These are phyloP conservation scores for Riparia riparia DNA, from an alignment of 2,113 vertebrate species.

Conservation along the genomic window DNA sequence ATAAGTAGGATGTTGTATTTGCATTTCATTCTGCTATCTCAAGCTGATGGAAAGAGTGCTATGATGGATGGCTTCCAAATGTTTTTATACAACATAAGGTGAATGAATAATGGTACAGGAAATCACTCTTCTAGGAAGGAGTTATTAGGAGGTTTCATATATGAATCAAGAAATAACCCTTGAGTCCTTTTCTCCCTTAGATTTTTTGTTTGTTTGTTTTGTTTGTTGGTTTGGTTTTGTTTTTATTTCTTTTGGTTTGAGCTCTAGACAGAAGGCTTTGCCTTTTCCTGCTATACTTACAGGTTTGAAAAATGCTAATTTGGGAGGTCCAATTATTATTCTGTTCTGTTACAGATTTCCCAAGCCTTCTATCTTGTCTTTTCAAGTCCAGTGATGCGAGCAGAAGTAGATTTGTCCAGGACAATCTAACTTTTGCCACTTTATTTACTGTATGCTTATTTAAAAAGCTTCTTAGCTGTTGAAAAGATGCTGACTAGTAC, in stretches of 20 bases:
- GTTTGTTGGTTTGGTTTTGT: not conserved
- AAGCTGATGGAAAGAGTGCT: not conserved
- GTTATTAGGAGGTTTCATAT: not conserved
- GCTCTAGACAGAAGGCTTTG: not conserved
- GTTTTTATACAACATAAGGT: not conserved
- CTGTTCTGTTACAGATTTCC: not conserved
- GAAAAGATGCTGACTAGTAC: not conserved
- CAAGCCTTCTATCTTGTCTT: not conserved
- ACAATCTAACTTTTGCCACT: not conserved
- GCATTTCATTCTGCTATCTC: constrained; percentile 10
- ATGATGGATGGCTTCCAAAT: not conserved
- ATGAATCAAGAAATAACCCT: not conserved
- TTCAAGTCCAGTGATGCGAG: not conserved
- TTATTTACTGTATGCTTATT: not conserved
- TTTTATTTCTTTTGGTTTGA: not conserved
- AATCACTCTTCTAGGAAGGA: not conserved
- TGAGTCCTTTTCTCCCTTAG: not conserved
- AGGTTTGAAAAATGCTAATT: not conserved
- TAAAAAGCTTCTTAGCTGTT: not conserved
- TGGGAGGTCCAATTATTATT: not conserved
- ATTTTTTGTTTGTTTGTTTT: not conserved
- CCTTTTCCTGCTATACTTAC: not conserved
- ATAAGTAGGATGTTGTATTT: constrained; percentile 16
- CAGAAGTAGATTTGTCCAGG: not conserved
- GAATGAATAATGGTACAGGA: not conserved